Percentiles rank a stretch among this genome's conserved stretches.
phyloP scores from a whole-genome alignment of 2,888 invertebrate genomes.

The Oxycera nigricornis region DNA sequence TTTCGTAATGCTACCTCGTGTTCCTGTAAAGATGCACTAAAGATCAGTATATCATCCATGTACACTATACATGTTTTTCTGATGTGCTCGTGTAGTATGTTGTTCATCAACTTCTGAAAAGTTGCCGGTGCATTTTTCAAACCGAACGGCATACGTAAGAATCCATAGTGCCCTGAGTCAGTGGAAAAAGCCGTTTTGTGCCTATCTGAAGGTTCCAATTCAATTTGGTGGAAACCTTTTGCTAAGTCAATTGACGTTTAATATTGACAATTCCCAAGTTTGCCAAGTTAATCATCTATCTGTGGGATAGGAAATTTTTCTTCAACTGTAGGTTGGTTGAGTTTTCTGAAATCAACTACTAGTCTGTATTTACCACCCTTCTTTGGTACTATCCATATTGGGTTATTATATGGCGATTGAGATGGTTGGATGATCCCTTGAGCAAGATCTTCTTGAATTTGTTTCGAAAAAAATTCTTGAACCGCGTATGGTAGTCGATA shows the following conservation, averaged over 20 bases:
- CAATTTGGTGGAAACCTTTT: slow-evolving; percentile 54
- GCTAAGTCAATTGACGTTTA: slow-evolving; percentile 4
- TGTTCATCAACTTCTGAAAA: slow-evolving; percentile 50
- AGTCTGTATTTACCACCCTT: background rate
- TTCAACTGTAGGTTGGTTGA: background rate
- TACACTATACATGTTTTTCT: slow-evolving; percentile 45
- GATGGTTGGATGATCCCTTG: background rate
- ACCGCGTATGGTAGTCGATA: background rate
- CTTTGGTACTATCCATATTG: slow-evolving; percentile 5
- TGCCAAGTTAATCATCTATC: slow-evolving; percentile 8
- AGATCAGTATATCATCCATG: slow-evolving; percentile 47
- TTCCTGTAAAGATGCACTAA: slow-evolving; percentile 50
- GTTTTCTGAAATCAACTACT: background rate
- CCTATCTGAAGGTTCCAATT: slow-evolving; percentile 50
- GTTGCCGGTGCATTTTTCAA: slow-evolving; percentile 59
- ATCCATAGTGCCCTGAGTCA: slow-evolving; percentile 55
- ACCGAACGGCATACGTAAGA: slow-evolving; percentile 56
- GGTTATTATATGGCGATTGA: background rate
- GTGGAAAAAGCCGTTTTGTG: slow-evolving; percentile 57
- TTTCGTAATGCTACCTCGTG: slow-evolving; percentile 47
- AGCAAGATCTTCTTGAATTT: background rate
- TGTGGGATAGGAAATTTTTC: no score
- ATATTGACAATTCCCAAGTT: slow-evolving; percentile 55
- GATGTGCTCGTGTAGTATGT: slow-evolving; percentile 50
- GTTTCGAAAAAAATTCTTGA: background rate